Evolutionary conservation across 2,797 vertebrate species (phyloP).

Genomic region (Sitta carolinensis): DNA sequence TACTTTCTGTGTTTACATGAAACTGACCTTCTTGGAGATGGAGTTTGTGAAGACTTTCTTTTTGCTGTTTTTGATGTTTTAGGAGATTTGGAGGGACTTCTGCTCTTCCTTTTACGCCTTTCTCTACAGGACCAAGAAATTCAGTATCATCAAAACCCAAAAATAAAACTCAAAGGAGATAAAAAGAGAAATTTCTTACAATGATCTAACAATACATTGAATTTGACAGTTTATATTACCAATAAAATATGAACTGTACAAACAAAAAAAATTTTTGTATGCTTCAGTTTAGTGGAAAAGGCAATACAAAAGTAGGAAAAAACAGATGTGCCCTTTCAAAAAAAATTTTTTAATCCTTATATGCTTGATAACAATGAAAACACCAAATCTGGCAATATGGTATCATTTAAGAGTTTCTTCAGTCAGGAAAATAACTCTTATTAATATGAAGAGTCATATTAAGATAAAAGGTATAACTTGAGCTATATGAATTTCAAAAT

Average conservation of each 20-base stretch:
- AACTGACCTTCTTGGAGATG: slow-evolving; percentile 85
- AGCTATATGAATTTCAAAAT: neutral
- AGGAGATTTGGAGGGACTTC: slow-evolving; percentile 81
- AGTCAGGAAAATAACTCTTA: neutral
- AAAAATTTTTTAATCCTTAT: neutral
- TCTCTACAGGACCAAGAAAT: slow-evolving; percentile 74
- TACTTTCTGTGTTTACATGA: neutral
- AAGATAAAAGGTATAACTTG: neutral
- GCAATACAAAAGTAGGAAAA: neutral
- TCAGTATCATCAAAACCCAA: neutral
- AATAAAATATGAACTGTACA: neutral
- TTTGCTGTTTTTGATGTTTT: slow-evolving; percentile 84
- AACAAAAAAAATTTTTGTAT: fast-evolving
- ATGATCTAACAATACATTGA: neutral
- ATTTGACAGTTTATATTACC: neutral
- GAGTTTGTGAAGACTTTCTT: slow-evolving; percentile 83
- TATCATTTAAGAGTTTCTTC: neutral
- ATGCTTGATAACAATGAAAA: neutral
- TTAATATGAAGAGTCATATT: neutral
- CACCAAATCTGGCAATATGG: neutral
- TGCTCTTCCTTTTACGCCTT: slow-evolving; percentile 85
- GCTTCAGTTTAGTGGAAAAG: neutral
- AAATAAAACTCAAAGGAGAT: neutral
- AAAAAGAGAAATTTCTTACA: neutral
- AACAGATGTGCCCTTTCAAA: neutral